Evolutionary conservation across 2,797 vertebrate species (phyloP), one percentile per base, ranked within the genome.

Genomic region (Mallotus villosus): DNA sequence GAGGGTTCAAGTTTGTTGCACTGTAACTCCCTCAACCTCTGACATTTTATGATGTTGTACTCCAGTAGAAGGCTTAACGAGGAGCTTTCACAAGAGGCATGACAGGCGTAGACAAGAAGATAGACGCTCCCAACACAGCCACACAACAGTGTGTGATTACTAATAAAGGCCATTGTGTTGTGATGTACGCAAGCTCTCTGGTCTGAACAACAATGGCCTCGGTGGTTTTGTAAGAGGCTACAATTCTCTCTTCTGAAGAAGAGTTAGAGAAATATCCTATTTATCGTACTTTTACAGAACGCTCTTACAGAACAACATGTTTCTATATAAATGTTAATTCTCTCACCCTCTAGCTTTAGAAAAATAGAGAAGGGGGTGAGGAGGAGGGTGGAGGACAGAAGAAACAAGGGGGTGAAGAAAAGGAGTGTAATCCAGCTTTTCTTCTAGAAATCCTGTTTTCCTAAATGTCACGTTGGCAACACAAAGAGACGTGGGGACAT

Each of bases 241-340:
- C 19, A 55, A 32, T 12, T 59, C 53, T 63, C 75, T n/a, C 74
- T 59, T 74, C 66, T 51, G 22, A 84, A 85, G 76, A 71, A 66
- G 83, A 82, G 78, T 86, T 84, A 81, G 75, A 74, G 84, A 90
- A 78, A 90, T 74, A 84, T 63, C 79, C 79, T 80, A 89, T 91
- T 92, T 86, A 91, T 90, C 82, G 77, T 74, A 71, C 32, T 71
- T 67, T 84, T 83, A 83, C 86, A 87, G 82, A 89, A 83, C 74
- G 3, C 81, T 70, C 84, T 32, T 32, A 32, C 29, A 32, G 29
- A 32, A 32, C 29, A 32, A 32, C 69, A 65, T 84, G 88, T 85
- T 87, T 82, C 86, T 58, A 90, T 91, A 92, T 88, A 93, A 92
- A 92, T 92, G 88, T 91, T 91, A 91, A 90, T 90, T 85, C 88